phyloP scores from a whole-genome alignment of 2,113 vertebrate genomes.

The Hippocampus zosterae region DNA sequence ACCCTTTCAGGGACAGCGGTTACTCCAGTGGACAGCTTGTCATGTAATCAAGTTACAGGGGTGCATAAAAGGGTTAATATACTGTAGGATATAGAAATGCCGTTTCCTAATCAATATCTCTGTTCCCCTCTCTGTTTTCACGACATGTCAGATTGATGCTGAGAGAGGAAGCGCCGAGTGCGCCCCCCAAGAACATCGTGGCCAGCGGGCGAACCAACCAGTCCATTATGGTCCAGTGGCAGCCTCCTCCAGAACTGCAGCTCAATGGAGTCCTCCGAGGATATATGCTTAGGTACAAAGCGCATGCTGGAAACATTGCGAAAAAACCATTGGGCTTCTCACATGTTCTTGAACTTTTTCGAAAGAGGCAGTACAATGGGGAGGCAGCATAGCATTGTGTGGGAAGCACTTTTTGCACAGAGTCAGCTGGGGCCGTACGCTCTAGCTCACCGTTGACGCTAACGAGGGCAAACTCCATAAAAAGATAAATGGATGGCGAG shows the following conservation, averaged over 20 bases:
- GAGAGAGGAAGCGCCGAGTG: conserved; percentile 89
- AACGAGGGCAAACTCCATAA: not conserved
- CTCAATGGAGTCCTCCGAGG: conserved; percentile 90
- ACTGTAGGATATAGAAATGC: not conserved
- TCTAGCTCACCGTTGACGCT: not conserved
- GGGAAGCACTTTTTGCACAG: not conserved
- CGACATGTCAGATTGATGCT: conserved; percentile 78
- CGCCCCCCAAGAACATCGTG: conserved; percentile 92
- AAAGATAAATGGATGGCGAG: not conserved
- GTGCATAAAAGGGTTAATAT: not conserved
- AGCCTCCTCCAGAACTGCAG: conserved; percentile 89
- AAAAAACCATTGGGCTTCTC: no score
- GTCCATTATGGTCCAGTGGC: conserved; percentile 99
- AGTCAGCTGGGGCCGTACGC: not conserved
- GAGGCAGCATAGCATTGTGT: not conserved
- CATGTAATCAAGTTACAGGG: no score
- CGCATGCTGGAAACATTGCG: not conserved
- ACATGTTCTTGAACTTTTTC: no score
- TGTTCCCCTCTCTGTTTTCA: conserved; percentile 6
- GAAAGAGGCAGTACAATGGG: no score
- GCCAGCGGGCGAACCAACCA: conserved; percentile 95
- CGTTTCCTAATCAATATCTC: not conserved
- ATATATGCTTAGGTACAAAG: conserved; percentile 78
- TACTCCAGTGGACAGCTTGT: no score
- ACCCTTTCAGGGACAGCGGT: no score